Conservation (phyloP, 2,797 vertebrate species). For the Semotilus atromaculatus region DNA sequence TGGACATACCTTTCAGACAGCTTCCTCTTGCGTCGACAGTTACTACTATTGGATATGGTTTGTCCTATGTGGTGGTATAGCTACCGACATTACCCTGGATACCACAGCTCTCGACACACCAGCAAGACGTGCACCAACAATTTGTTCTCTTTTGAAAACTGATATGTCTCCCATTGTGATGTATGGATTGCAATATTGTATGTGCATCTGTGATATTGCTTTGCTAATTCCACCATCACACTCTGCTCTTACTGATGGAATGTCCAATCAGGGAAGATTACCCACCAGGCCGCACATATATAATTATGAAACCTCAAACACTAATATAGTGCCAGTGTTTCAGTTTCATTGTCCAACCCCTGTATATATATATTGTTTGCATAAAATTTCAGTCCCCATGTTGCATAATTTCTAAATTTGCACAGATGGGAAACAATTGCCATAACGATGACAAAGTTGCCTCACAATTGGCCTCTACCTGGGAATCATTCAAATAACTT, state of each 20-base stretch:
- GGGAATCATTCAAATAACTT: slow-evolving; percentile 30
- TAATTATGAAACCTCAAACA: too few species aligned
- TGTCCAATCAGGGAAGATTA: background rate
- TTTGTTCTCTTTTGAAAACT: background rate
- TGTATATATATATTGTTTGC: background rate
- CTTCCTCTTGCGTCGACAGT: background rate
- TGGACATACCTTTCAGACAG: background rate
- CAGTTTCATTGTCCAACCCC: background rate
- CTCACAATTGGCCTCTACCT: background rate
- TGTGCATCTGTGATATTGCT: background rate
- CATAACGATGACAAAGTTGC: background rate
- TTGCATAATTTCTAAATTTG: slow-evolving; percentile 12
- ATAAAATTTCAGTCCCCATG: background rate
- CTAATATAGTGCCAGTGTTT: too few species aligned
- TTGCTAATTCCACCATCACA: background rate
- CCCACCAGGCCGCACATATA: background rate
- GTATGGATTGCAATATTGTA: background rate
- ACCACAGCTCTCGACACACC: too few species aligned
- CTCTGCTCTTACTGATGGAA: background rate
- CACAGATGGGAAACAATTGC: background rate
- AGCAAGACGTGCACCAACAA: background rate
- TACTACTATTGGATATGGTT: too few species aligned
- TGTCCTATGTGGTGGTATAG: too few species aligned
- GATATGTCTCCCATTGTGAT: background rate
- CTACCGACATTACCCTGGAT: too few species aligned